These are phyloP conservation scores for Nestor notabilis DNA, from an alignment of 2,113 vertebrate genomes.

Conservation along the genomic window DNA sequence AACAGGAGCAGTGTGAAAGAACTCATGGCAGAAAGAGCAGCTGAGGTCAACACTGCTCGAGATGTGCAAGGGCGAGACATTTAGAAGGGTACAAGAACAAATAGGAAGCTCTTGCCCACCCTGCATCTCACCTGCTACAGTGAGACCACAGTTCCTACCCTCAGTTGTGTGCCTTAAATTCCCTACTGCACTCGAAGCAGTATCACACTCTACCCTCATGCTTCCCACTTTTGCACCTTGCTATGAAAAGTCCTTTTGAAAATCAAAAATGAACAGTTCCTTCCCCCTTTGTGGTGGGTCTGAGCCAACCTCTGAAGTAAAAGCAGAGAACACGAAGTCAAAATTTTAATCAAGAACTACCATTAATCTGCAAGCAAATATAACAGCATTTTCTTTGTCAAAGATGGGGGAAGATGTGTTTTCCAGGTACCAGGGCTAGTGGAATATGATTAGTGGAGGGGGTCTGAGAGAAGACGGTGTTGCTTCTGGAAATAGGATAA, in stretches of 20 bases:
- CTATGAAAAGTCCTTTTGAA: background rate
- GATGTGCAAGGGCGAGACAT: background rate
- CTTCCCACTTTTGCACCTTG: background rate
- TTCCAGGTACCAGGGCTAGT: background rate
- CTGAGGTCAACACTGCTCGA: background rate
- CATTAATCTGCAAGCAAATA: background rate
- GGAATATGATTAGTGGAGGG: background rate
- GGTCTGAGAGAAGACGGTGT: background rate
- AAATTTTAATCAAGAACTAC: background rate
- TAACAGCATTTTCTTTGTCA: background rate
- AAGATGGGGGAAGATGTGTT: background rate
- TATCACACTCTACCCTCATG: background rate
- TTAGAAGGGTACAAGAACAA: background rate
- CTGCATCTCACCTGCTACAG: background rate
- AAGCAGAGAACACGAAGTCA: background rate
- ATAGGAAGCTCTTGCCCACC: background rate
- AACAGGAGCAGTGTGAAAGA: background rate
- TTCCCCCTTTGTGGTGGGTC: background rate
- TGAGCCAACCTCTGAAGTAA: background rate
- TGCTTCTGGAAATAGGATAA: background rate
- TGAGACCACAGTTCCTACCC: background rate
- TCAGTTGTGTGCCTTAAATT: fast-evolving
- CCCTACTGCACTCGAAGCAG: background rate
- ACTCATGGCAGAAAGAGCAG: background rate
- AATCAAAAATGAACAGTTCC: background rate